Evolutionary conservation across 2,797 vertebrate genomes (phyloP), one percentile per base, ranked within the genome.

Genomic region (Myotis pilosus): DNA sequence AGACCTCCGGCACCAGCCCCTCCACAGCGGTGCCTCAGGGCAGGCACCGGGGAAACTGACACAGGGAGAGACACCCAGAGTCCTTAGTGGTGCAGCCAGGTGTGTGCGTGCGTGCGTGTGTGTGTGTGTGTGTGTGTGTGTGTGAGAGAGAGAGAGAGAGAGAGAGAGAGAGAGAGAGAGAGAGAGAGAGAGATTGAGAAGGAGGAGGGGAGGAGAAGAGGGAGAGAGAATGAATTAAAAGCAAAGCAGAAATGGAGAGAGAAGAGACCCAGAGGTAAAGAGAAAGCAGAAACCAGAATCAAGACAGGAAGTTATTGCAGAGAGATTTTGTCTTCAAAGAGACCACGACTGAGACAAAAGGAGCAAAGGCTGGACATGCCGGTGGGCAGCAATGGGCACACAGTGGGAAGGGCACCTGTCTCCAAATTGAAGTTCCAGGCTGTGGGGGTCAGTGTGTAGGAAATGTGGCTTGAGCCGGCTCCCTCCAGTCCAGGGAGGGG

Each of bases 401-500:
- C 38, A 47, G 68, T 15, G 62, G 74, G 82, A n/a, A 33, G 64
- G 72, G 33, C 74, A 80, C 71, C 83, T 72, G 76, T 49, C 53
- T 76, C 76, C 47, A 19, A 12, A 9, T 4, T 6, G 53, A 69
- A 72, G 53, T 19, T 68, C 49, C 23, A 55, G 66, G 41, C 78
- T 20, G 30, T 33, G 79, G 71, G 47, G 74, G 44, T 69, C 91
- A 41, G 25, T n/a, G 25, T 23, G 64, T 19, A 55, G 80, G 87
- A 89, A 80, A 51, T 8, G 1, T 3, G 1, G 19, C 36, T 75
- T 44, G 62, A 55, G 83, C 57, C 72, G 69, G 55, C 81, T 81
- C 87, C 81, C 71, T 95, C 44, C 64, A 53, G 71, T 23, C 66
- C 91, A 74, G 91, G 95, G 94, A 94, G 88, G 86, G 83, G 95